phyloP scores from a whole-genome alignment of 2,888 invertebrate genomes.

The Papilio elwesi region DNA sequence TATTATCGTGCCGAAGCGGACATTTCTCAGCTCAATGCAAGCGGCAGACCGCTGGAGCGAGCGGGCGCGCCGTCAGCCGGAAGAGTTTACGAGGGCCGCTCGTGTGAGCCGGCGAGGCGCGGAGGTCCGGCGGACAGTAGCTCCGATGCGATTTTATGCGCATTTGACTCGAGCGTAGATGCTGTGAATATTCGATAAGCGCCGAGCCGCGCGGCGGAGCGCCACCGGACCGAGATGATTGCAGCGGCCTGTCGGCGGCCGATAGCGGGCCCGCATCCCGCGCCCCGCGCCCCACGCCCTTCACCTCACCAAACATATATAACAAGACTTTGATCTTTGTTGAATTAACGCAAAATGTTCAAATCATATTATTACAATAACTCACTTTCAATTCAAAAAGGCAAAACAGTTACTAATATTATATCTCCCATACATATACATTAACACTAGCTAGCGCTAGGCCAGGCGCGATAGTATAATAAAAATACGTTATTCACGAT shows the following conservation, averaged over 20 bases:
- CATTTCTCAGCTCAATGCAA: no score
- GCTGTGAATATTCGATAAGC: slow-evolving; percentile 36
- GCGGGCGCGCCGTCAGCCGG: neutral
- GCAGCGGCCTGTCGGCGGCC: slow-evolving; percentile 25
- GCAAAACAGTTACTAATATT: no score
- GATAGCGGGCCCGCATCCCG: slow-evolving; percentile 27
- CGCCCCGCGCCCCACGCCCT: slow-evolving; percentile 37
- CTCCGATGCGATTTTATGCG: slow-evolving; percentile 26
- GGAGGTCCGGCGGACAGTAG: neutral
- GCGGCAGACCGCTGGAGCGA: no score
- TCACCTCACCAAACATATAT: neutral
- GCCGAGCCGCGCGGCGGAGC: slow-evolving; percentile 12
- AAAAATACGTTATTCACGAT: no score
- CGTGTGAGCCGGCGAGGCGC: neutral
- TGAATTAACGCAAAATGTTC: no score
- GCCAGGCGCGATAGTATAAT: no score
- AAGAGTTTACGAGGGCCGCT: neutral
- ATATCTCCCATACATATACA: no score
- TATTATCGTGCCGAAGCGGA: no score
- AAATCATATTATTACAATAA: no score
- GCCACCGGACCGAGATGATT: slow-evolving; percentile 32
- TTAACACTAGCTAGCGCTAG: no score
- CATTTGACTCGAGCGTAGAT: slow-evolving; percentile 16
- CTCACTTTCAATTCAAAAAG: no score
- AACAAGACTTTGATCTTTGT: neutral